Percentiles rank a stretch among this genome's conserved stretches.
Conservation (phyloP, 2,113 vertebrate species). For the Daboia siamensis region DNA sequence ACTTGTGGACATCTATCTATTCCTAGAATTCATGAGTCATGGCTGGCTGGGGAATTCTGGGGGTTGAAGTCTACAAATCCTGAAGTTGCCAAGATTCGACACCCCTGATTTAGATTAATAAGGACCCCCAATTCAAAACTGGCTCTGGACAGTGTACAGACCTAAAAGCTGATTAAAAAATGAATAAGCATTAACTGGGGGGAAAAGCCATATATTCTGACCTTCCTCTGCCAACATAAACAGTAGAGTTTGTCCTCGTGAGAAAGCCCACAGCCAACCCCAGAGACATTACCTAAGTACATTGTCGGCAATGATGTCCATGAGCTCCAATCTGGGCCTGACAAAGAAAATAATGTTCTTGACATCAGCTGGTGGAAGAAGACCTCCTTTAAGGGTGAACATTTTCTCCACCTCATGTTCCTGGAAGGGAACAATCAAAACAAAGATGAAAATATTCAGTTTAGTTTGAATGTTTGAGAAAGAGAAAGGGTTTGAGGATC, state of each 20-base stretch:
- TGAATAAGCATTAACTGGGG: not conserved
- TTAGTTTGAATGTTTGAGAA: accelerated
- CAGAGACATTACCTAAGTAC: conserved; percentile 74
- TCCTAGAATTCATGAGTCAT: not conserved
- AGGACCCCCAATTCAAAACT: not conserved
- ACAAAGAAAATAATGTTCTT: conserved; percentile 98
- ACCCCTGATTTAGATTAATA: not conserved
- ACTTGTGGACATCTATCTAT: not conserved
- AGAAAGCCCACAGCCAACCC: not conserved
- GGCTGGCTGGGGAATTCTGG: not conserved
- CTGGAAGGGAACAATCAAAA: conserved; percentile 58
- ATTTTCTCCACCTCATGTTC: conserved; percentile 99
- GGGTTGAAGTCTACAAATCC: not conserved
- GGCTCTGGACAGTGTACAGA: not conserved
- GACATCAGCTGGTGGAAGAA: conserved; percentile 87
- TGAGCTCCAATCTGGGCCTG: conserved; percentile 89
- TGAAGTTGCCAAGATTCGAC: not conserved
- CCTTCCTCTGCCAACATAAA: not conserved
- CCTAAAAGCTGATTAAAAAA: not conserved
- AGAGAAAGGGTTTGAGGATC: not conserved
- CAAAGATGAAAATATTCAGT: not conserved
- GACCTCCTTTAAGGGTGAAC: conserved; percentile 92
- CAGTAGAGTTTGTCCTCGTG: not conserved
- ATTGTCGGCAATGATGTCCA: conserved; percentile 96
- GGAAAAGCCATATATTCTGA: not conserved